phyloP scores from a whole-genome alignment of 2,888 invertebrate genomes.

The Achlya flavicornis region DNA sequence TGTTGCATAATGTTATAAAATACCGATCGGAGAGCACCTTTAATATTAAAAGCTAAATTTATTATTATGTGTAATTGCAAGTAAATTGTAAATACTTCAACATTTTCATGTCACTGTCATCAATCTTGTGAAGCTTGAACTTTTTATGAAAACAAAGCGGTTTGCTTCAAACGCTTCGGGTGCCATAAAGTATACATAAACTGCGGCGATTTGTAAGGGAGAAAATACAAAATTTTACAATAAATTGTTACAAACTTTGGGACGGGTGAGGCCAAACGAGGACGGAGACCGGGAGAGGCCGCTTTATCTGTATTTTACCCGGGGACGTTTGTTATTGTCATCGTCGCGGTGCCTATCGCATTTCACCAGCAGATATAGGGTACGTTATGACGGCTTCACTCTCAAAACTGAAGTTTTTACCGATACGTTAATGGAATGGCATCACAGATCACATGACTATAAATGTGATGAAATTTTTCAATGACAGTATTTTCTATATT shows the following conservation, averaged over 20 bases:
- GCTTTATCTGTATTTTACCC: constrained; percentile 27
- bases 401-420: neutral
- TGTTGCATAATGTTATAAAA: too few relatives aligned
- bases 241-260: constrained; percentile 10
- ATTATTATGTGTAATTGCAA: neutral
- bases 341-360: constrained; percentile 19
- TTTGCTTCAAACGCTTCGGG: neutral
- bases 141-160: constrained; percentile 9
- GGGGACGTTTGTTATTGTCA: constrained; percentile 27
- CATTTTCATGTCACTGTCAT: constrained; percentile 8
- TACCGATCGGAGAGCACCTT: too few relatives aligned
- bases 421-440: neutral
- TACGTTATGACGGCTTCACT: constrained; percentile 10
- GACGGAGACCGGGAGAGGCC: constrained; percentile 11
- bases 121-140: constrained; percentile 8
- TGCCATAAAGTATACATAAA: constrained; percentile 12
- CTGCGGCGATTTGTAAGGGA: constrained; percentile 9
- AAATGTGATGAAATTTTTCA: neutral
- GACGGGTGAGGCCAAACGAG: constrained; percentile 4
- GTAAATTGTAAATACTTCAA: neutral
- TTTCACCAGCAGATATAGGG: constrained; percentile 7
- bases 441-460: neutral
- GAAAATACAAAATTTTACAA: constrained; percentile 10
- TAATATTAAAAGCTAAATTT: too few relatives aligned
- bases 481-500: neutral